These are phyloP conservation scores for Echeneis naucrates DNA, from an alignment of 2,797 vertebrate genomes.

Conservation along the genomic window DNA sequence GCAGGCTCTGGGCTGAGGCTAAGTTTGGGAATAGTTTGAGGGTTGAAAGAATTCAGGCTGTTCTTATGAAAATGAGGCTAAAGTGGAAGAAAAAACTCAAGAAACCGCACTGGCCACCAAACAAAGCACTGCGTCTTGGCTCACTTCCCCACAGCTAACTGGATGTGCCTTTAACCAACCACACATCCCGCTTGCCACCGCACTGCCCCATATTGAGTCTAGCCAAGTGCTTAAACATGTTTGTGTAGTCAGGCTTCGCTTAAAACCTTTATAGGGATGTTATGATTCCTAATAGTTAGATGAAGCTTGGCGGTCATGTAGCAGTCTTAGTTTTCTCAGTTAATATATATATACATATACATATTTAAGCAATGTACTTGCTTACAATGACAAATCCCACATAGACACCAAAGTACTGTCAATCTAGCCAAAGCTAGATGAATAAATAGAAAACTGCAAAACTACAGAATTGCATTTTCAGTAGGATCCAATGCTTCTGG, in stretches of 20 bases:
- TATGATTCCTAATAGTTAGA: not conserved
- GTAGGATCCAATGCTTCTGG: not conserved
- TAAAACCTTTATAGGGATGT: not conserved
- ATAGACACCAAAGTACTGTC: conserved; percentile 3
- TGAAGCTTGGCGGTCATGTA: not conserved
- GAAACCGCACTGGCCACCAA: too few relatives aligned
- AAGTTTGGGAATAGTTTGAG: conserved; percentile 54
- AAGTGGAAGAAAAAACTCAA: conserved; percentile 7
- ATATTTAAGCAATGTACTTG: not conserved
- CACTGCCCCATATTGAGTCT: not conserved
- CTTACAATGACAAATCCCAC: conserved; percentile 10
- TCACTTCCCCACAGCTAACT: not conserved
- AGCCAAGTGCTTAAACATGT: not conserved
- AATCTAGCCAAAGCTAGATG: not conserved
- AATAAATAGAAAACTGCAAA: too few relatives aligned
- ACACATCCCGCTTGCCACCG: not conserved
- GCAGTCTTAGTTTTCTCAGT: not conserved
- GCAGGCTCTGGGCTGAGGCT: conserved; percentile 72
- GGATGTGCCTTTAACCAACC: not conserved
- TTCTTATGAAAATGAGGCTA: not conserved
- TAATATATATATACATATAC: not conserved
- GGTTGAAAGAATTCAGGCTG: conserved; percentile 4
- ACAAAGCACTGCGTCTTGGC: not conserved
- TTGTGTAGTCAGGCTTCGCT: not conserved
- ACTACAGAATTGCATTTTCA: not conserved